A percentile compares a stretch with the other conserved stretches of the same genome.
Evolutionary conservation across 2,888 invertebrate genomes (phyloP).

Genomic region (Heliconius erato): DNA sequence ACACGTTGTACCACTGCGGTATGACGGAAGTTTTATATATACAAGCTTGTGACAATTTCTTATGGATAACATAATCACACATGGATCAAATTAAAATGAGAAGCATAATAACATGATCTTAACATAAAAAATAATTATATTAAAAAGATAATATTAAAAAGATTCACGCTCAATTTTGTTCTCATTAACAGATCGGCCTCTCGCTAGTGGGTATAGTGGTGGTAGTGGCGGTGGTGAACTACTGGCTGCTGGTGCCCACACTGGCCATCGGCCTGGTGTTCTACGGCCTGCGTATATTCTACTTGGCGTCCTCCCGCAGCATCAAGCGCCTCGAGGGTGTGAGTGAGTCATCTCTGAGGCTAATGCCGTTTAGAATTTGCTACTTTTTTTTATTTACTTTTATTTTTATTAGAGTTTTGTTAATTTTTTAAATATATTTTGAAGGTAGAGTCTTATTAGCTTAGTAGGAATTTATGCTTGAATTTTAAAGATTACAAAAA

Average conservation of each 20-base stretch:
- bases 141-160: too few relatives aligned
- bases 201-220: slow-evolving; percentile 92
- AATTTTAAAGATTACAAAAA: too few relatives aligned
- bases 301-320: slow-evolving; percentile 92
- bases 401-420: neutral
- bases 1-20: too few relatives aligned
- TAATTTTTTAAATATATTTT: neutral
- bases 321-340: slow-evolving; percentile 93
- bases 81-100: too few relatives aligned
- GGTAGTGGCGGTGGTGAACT: slow-evolving; percentile 92
- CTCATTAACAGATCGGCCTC: slow-evolving; percentile 88
- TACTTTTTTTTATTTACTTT: slow-evolving; percentile 15
- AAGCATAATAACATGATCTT: too few relatives aligned
- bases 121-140: too few relatives aligned
- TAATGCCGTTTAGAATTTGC: slow-evolving; percentile 52
- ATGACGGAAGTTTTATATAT: too few relatives aligned
- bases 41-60: too few relatives aligned
- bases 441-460: neutral
- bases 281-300: slow-evolving; percentile 90
- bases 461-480: too few relatives aligned
- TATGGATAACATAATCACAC: too few relatives aligned
- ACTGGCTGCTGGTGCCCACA: slow-evolving; percentile 90
- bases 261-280: slow-evolving; percentile 89
- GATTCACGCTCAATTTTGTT: neutral
- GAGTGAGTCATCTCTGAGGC: slow-evolving; percentile 87